These are phyloP conservation scores for Triplophysa rosa DNA, from an alignment of 2,113 vertebrate genomes.

Conservation along the genomic window DNA sequence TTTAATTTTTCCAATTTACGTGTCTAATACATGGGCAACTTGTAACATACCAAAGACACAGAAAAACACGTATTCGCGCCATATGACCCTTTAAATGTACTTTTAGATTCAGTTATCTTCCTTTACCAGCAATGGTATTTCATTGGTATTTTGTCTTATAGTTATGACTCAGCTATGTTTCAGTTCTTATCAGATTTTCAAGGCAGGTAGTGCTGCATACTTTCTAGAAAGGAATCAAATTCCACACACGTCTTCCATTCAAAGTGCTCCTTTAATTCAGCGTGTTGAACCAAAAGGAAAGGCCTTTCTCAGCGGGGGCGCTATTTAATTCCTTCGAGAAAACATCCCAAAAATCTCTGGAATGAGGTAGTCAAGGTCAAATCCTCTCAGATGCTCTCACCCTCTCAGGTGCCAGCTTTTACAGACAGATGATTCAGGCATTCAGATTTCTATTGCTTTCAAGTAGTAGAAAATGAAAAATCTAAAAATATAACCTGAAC, in stretches of 20 bases:
- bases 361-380: conserved; percentile 14
- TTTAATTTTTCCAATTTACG: too few relatives aligned
- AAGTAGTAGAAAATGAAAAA: neutral
- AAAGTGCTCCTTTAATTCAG: conserved; percentile 50
- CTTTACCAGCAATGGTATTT: too few relatives aligned
- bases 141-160: neutral
- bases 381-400: conserved; percentile 7
- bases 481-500: too few relatives aligned
- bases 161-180: neutral
- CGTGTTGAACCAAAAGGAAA: neutral
- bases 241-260: conserved; percentile 61
- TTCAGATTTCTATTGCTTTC: neutral
- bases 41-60: too few relatives aligned
- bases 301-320: neutral
- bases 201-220: neutral
- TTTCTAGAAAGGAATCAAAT: conserved; percentile 53
- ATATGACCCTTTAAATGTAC: too few relatives aligned
- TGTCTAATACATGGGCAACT: too few relatives aligned
- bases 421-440: neutral
- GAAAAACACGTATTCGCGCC: too few relatives aligned
- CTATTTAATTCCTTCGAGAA: conserved; percentile 15
- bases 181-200: neutral
- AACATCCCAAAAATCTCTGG: conserved; percentile 32
- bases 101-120: too few relatives aligned
- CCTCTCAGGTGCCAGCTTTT: neutral